Conservation (phyloP, 2,113 vertebrate species). For the Mungos mungo region DNA sequence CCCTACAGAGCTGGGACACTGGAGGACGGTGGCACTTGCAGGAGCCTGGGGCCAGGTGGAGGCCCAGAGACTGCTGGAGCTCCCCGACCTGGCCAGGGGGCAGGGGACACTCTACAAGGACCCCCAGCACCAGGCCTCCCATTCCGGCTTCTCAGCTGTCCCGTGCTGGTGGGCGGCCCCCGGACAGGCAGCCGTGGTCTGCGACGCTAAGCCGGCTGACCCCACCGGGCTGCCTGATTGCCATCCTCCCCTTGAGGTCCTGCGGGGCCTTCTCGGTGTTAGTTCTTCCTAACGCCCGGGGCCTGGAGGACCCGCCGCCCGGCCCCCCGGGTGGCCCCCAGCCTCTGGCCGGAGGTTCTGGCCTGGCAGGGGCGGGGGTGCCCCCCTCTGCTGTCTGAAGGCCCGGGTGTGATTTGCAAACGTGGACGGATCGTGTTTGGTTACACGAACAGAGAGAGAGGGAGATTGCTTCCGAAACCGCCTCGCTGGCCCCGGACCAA, state of each 20-base stretch:
- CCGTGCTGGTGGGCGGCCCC: not conserved
- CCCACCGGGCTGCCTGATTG: fast-evolving
- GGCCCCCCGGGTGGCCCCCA: not conserved
- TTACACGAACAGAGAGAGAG: not conserved
- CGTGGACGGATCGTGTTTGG: not conserved
- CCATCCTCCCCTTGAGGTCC: not conserved
- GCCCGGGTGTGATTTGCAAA: not conserved
- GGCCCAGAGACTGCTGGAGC: not conserved
- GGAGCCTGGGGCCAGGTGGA: not conserved
- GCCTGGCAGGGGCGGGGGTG: not conserved
- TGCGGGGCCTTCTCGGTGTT: not conserved
- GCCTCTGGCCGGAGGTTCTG: not conserved
- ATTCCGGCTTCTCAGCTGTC: not conserved
- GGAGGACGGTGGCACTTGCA: fast-evolving
- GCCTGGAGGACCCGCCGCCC: not conserved
- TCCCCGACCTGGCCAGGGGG: fast-evolving
- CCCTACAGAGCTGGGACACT: fast-evolving
- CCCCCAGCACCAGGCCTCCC: not conserved
- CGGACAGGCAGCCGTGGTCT: fast-evolving
- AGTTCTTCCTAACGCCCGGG: not conserved
- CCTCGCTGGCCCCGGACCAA: constrained; percentile 52
- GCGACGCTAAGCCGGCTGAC: no score
- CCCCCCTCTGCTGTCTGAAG: not conserved
- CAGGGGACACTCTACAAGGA: not conserved
- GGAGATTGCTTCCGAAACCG: constrained; percentile 45